phyloP scores from a whole-genome alignment of 2,113 vertebrate genomes.

The Hyla sarda region DNA sequence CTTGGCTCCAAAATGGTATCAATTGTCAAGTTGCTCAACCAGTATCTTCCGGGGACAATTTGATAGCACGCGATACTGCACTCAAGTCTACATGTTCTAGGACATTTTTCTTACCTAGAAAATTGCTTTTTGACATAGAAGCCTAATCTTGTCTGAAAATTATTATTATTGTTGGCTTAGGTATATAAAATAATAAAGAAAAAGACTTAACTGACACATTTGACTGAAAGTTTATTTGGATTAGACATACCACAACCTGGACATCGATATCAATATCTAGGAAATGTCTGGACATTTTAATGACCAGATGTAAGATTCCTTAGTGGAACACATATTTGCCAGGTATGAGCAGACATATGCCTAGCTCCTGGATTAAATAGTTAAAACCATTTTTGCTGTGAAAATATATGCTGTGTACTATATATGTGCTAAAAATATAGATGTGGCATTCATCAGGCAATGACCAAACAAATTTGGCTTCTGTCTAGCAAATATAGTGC shows the following conservation, averaged over 20 bases:
- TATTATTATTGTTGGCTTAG: slow-evolving; percentile 59
- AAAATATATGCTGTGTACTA: not conserved
- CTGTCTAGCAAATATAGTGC: not conserved
- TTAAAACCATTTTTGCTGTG: not conserved
- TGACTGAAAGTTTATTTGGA: slow-evolving; percentile 59
- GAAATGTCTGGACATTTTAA: slow-evolving; percentile 37
- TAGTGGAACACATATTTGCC: not conserved
- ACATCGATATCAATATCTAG: slow-evolving; percentile 55
- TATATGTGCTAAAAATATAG: too few species aligned
- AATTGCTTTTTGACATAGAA: slow-evolving; percentile 41
- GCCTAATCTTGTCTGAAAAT: slow-evolving; percentile 25
- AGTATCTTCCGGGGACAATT: slow-evolving; percentile 68
- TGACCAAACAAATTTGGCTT: not conserved
- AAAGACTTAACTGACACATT: slow-evolving; percentile 39
- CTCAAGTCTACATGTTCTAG: slow-evolving; percentile 46
- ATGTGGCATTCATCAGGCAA: too few species aligned
- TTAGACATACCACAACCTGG: slow-evolving; percentile 42
- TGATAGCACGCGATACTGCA: slow-evolving; percentile 64
- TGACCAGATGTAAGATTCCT: not conserved
- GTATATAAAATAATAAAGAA: slow-evolving; percentile 58
- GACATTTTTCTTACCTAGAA: slow-evolving; percentile 58
- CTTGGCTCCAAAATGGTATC: slow-evolving; percentile 65
- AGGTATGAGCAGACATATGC: not conserved
- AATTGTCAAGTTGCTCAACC: slow-evolving; percentile 65
- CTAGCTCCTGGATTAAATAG: not conserved